phyloP scores from a whole-genome alignment of 2,113 vertebrate species.

The Lepisosteus osseus region DNA sequence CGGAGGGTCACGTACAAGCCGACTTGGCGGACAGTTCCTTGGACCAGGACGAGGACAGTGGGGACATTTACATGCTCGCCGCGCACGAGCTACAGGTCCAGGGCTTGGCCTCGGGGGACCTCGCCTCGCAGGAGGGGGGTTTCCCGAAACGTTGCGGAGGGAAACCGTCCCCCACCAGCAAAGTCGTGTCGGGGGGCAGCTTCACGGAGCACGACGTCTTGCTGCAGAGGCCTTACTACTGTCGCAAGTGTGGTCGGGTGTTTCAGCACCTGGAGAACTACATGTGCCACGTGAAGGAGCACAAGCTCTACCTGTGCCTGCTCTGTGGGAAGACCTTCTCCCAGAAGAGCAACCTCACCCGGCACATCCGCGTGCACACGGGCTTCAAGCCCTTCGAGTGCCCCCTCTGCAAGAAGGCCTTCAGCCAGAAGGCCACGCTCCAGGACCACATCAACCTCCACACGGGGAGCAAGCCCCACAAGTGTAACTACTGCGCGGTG shows the following conservation, averaged over 20 bases:
- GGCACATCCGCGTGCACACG: conserved; percentile 76
- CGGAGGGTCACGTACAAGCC: conserved; percentile 5
- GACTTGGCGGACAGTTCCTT: conserved; percentile 11
- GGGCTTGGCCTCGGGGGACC: conserved; percentile 7
- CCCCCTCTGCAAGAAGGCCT: conserved; percentile 79
- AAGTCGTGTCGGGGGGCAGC: not conserved
- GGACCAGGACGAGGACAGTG: not conserved
- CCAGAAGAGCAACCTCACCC: conserved; percentile 77
- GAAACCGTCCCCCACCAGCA: conserved; percentile 2
- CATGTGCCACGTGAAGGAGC: conserved; percentile 79
- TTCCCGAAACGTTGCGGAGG: not conserved
- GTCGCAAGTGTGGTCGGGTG: conserved; percentile 74
- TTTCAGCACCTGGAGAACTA: conserved; percentile 84
- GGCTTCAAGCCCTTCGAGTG: conserved; percentile 81
- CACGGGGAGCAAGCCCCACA: conserved; percentile 71
- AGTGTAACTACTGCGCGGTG: conserved; percentile 75
- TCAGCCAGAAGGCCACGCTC: conserved; percentile 77
- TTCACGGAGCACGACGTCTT: not conserved
- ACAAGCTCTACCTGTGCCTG: conserved; percentile 78
- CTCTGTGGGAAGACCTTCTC: conserved; percentile 82
- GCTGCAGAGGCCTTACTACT: conserved; percentile 58
- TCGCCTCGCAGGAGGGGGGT: not conserved
- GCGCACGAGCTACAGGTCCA: conserved; percentile 7
- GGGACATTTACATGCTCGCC: conserved; percentile 1
- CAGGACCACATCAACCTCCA: conserved; percentile 84